Percentiles rank a stretch among this genome's conserved stretches.
phyloP scores from a whole-genome alignment of 2,797 vertebrate genomes.

The Pagetopsis macropterus region DNA sequence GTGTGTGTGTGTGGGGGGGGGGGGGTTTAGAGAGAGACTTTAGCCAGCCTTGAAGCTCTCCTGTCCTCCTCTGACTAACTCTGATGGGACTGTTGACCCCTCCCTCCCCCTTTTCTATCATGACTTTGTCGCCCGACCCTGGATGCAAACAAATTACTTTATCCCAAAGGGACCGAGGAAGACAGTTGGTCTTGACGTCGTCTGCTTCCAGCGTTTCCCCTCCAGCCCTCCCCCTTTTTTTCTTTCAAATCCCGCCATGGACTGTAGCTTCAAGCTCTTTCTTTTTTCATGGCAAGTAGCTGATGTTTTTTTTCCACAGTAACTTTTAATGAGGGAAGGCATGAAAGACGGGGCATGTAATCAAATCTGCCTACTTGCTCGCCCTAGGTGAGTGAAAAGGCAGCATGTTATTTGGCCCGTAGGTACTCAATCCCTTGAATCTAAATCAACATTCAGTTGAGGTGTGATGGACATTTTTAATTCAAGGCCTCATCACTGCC shows the following conservation, averaged over 20 bases:
- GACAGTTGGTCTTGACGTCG: conserved; percentile 70
- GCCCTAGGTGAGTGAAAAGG: conserved; percentile 35
- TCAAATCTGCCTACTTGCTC: conserved; percentile 37
- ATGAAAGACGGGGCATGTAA: conserved; percentile 51
- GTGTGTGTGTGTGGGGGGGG: too few relatives aligned
- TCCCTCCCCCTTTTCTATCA: conserved; percentile 53
- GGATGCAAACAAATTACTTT: conserved; percentile 77
- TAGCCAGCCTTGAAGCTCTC: conserved; percentile 72
- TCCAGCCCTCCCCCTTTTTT: background rate
- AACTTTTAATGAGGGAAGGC: conserved; percentile 47
- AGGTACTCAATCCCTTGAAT: conserved; percentile 46
- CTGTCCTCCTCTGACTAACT: conserved; percentile 62
- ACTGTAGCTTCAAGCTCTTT: conserved; percentile 23
- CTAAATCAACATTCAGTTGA: conserved; percentile 54
- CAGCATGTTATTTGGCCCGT: conserved; percentile 30
- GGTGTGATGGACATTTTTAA: conserved; percentile 35
- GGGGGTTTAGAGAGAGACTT: conserved; percentile 60
- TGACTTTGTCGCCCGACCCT: conserved; percentile 60
- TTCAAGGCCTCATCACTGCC: conserved; percentile 19
- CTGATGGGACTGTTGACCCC: conserved; percentile 62
- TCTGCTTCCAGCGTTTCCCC: conserved; percentile 63
- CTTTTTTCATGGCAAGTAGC: conserved; percentile 33
- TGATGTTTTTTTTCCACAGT: conserved; percentile 35
- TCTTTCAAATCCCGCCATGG: conserved; percentile 31
- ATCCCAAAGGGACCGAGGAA: conserved; percentile 56